Percentiles rank a stretch among this genome's conserved stretches.
Evolutionary conservation across 2,797 vertebrate species (phyloP).

Genomic region (Octomys mimax): DNA sequence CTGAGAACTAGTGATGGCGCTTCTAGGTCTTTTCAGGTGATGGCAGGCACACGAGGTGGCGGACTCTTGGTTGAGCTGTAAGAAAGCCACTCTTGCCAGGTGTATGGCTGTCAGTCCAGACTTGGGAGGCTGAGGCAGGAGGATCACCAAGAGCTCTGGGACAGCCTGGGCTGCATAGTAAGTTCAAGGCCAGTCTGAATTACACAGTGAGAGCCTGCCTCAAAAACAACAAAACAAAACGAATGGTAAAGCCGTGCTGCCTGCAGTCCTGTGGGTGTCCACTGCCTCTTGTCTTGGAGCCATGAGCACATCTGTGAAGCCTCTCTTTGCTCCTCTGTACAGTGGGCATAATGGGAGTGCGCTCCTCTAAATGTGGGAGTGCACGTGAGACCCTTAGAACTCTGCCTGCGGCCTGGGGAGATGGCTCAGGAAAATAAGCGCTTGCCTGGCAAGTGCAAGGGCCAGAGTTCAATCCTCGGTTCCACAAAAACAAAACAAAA

Average conservation of each 20-base stretch:
- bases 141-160: not conserved
- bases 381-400: not conserved
- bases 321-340: slow-evolving; percentile 14
- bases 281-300: not conserved
- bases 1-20: not conserved
- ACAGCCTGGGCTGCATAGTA: not conserved
- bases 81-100: not conserved
- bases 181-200: not conserved
- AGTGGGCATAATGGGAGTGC: not conserved
- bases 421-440: too few species aligned
- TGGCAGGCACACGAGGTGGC: not conserved
- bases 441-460: too few species aligned
- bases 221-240: not conserved
- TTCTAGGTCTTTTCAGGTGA: not conserved
- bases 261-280: too few species aligned
- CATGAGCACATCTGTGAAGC: not conserved
- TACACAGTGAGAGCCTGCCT: not conserved
- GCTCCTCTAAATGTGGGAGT: not conserved
- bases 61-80: not conserved
- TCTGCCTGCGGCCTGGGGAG: not conserved
- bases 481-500: too few species aligned
- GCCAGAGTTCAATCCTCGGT: too few species aligned
- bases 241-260: not conserved
- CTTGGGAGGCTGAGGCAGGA: not conserved
- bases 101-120: not conserved